Evolutionary conservation across 2,113 vertebrate species (phyloP), one percentile per base, ranked within the genome.

Genomic region (Hypanus sabinus): DNA sequence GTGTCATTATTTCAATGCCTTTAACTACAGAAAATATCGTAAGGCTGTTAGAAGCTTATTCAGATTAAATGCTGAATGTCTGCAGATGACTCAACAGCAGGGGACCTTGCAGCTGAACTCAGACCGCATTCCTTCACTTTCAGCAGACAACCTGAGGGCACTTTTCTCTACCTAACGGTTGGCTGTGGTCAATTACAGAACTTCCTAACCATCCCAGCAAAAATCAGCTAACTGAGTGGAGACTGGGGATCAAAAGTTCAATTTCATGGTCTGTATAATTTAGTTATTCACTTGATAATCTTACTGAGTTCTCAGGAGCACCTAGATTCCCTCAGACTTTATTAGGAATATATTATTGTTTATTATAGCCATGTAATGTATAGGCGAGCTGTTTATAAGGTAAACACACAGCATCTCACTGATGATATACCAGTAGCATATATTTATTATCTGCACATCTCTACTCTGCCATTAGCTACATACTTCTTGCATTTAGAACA

Each of bases 401-500:
- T 90, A 65, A 90, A 90, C 18, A 90, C 62, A 65, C 65, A 62
- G 57, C 62, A 90, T 90, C 57, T n/a, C 57, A 90, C n/a, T 33
- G 85, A 65, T 65, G 85, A 90, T 65, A 18, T 65, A 90, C 33
- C 85, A 68, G 85, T 68, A 36, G 85, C 85, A 68, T 90, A 62
- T 90, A 90, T 90, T 65, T 65, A 90, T 90, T 90, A 68, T 90
- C 85, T 90, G 18, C 85, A 90, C 57, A 90, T 65, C 85, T 33
- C 60, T 33, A 68, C 85, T 62, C n/a, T 33, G 62, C 85, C 60
- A 90, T 62, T 33, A 65, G 85, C 18, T n/a, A 90, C 85, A 68
- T 88, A 88, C 62, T 62, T 90, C 65, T 90, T 90, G 30, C 85
- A 90, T 90, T 88, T 90, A 65, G 12, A 90, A 65, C 85, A 90